Conservation (phyloP, 2,797 vertebrate species). For the Cynopterus sphinx region DNA sequence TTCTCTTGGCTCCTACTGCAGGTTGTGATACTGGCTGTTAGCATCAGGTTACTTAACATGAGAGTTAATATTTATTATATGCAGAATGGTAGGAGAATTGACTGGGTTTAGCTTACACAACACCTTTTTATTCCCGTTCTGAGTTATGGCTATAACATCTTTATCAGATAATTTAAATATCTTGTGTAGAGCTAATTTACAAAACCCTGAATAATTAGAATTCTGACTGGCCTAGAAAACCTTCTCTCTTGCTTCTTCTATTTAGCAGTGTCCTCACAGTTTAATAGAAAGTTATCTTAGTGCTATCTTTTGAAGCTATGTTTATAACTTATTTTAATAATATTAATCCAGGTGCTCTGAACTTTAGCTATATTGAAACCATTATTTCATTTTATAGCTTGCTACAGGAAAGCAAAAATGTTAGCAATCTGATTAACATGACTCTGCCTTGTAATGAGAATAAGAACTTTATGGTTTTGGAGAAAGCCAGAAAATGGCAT, state of each 20-base stretch:
- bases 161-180: neutral
- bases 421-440: neutral
- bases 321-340: slow-evolving; percentile 47
- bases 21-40: neutral
- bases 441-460: neutral
- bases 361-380: slow-evolving; percentile 2
- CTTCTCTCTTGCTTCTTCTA: neutral
- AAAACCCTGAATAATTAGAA: neutral
- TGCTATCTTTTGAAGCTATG: neutral
- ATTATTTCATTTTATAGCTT: slow-evolving; percentile 10
- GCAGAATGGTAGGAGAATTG: neutral
- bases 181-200: neutral
- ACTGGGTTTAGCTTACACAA: neutral
- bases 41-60: neutral
- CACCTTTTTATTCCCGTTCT: neutral
- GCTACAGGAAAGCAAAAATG: neutral
- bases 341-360: neutral
- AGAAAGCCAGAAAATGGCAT: too few species aligned
- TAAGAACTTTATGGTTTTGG: neutral
- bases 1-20: neutral
- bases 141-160: neutral
- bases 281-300: neutral
- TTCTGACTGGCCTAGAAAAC: neutral
- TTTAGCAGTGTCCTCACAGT: slow-evolving; percentile 4
- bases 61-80: neutral